phyloP scores from a whole-genome alignment of 2,888 invertebrate species.

The Camponotus fellah region DNA sequence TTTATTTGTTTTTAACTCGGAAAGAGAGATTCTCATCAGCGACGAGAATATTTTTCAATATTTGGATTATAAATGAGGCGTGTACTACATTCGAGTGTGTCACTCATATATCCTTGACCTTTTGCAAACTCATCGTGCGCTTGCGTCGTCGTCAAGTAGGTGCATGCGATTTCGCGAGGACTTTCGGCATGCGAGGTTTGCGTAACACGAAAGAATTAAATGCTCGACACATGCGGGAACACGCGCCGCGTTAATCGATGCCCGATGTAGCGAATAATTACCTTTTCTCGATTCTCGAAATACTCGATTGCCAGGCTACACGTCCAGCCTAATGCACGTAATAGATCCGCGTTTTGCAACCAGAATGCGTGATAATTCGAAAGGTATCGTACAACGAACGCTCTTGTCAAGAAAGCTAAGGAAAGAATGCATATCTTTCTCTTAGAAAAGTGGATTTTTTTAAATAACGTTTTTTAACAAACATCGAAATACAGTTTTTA shows the following conservation, averaged over 20 bases:
- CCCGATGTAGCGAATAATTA: constrained; percentile 4
- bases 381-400: neutral
- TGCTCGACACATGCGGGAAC: constrained; percentile 36
- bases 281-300: constrained; percentile 43
- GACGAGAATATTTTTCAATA: constrained; percentile 5
- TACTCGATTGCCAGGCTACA: neutral
- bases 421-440: constrained; percentile 12
- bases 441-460: neutral
- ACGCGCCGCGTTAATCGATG: constrained; percentile 41
- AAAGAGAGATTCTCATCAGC: neutral
- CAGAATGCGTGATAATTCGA: constrained; percentile 2
- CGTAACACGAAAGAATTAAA: constrained; percentile 50
- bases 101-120: constrained; percentile 69
- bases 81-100: constrained; percentile 27
- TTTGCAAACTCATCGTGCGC: constrained; percentile 43
- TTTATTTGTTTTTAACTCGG: neutral
- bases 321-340: neutral
- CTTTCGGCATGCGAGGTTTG: constrained; percentile 57
- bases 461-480: neutral
- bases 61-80: constrained; percentile 51
- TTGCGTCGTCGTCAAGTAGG: constrained; percentile 39
- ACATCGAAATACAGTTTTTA: too few relatives aligned
- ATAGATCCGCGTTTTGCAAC: constrained; percentile 34
- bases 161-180: constrained; percentile 51
- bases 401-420: constrained; percentile 3